Percentiles rank a stretch among this genome's conserved stretches.
These are phyloP conservation scores for Pantelozetes paolii DNA, from an alignment of 2,888 invertebrate genomes.

Conservation along the genomic window DNA sequence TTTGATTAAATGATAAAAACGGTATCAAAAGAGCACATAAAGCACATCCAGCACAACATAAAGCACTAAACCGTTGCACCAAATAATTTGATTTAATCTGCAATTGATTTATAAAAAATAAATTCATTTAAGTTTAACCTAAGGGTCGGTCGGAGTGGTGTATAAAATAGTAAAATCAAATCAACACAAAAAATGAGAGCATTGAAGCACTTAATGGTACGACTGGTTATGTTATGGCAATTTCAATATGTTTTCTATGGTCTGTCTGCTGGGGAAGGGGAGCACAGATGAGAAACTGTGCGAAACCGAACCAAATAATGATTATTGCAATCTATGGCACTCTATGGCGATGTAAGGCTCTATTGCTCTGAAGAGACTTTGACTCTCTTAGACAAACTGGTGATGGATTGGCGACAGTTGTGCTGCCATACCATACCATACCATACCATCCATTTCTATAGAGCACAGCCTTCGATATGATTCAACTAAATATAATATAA, in stretches of 20 bases:
- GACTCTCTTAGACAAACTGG: slow-evolving; percentile 1
- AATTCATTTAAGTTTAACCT: slow-evolving; percentile 12
- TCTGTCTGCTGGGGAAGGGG: not conserved
- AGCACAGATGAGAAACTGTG: slow-evolving; percentile 28
- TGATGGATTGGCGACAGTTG: slow-evolving; percentile 35
- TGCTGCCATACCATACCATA: slow-evolving; percentile 9
- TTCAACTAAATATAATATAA: slow-evolving; percentile 27
- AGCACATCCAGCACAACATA: not conserved
- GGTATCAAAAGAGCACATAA: not conserved
- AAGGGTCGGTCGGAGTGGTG: not conserved
- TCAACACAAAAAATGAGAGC: slow-evolving; percentile 20
- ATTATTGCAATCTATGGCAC: not conserved
- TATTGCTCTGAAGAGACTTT: not conserved
- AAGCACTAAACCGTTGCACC: not conserved
- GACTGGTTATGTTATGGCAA: not conserved
- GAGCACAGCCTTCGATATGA: not conserved
- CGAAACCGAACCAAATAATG: slow-evolving; percentile 16
- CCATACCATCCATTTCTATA: not conserved
- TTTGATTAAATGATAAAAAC: slow-evolving; percentile 12
- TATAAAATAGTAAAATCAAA: slow-evolving; percentile 7
- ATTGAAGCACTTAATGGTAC: slow-evolving; percentile 20
- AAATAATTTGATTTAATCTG: slow-evolving; percentile 32
- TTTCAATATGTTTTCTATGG: not conserved
- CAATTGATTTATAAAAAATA: slow-evolving; percentile 30
- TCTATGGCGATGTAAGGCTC: not conserved